phyloP scores from a whole-genome alignment of 2,797 vertebrate genomes.

The Mus minutoides region DNA sequence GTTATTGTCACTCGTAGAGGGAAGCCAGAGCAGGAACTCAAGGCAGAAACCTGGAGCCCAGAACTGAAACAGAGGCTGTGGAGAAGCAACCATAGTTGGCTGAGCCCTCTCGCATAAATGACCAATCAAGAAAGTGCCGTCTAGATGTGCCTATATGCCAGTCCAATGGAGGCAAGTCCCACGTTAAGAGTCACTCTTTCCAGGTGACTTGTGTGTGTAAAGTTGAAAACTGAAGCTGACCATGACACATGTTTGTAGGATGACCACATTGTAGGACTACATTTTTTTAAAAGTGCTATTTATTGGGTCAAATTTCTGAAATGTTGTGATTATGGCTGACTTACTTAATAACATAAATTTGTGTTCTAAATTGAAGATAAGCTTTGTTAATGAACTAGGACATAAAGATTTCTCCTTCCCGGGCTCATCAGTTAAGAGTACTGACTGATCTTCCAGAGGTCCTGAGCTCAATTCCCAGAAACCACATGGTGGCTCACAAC shows the following conservation, averaged over 20 bases:
- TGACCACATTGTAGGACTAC: neutral
- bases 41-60: neutral
- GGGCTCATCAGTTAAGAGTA: neutral
- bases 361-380: slow-evolving; percentile 13
- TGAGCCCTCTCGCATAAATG: neutral
- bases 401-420: slow-evolving; percentile 30
- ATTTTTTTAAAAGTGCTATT: neutral
- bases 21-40: neutral
- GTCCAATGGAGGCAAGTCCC: neutral
- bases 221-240: neutral
- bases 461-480: neutral
- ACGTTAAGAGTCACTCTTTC: neutral
- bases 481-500: neutral
- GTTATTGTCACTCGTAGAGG: neutral
- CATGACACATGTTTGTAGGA: neutral
- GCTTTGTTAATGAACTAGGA: slow-evolving; percentile 54
- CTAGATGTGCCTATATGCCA: neutral
- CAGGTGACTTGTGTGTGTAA: neutral
- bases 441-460: neutral
- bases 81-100: neutral
- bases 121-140: neutral
- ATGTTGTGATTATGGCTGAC: neutral
- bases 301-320: neutral
- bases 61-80: neutral
- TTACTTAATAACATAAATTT: neutral